These are phyloP conservation scores for Psilopsiagon aymara DNA, from an alignment of 2,113 vertebrate species.

Conservation along the genomic window DNA sequence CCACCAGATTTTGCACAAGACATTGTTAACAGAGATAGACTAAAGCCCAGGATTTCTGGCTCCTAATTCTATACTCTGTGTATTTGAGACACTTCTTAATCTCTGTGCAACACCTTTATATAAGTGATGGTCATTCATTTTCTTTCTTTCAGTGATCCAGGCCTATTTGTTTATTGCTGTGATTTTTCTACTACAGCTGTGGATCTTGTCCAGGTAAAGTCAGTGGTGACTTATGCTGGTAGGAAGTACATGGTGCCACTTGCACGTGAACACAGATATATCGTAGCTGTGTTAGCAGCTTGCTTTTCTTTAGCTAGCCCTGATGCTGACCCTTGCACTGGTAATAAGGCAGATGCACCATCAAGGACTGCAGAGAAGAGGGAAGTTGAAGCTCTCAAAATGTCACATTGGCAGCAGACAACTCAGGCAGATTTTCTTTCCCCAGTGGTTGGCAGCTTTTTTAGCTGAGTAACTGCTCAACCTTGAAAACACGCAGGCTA, in stretches of 20 bases:
- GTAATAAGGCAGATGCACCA: neutral
- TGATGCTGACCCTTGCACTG: neutral
- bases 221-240: fast-evolving
- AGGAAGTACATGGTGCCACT: neutral
- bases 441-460: neutral
- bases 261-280: neutral
- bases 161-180: slow-evolving; percentile 95
- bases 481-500: neutral
- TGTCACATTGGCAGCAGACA: neutral
- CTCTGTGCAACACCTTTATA: neutral
- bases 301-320: neutral
- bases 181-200: slow-evolving; percentile 93
- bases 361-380: neutral
- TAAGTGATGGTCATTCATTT: neutral
- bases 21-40: neutral
- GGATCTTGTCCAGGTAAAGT: slow-evolving; percentile 90
- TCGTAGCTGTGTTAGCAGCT: neutral
- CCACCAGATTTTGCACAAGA: neutral
- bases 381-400: neutral
- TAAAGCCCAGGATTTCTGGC: neutral
- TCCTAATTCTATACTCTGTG: neutral
- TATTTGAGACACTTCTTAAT: neutral
- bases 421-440: neutral
- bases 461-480: slow-evolving; percentile 15
- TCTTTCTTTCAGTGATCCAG: slow-evolving; percentile 85